phyloP scores from a whole-genome alignment of 2,797 vertebrate species.

The Danio jaintianensis region DNA sequence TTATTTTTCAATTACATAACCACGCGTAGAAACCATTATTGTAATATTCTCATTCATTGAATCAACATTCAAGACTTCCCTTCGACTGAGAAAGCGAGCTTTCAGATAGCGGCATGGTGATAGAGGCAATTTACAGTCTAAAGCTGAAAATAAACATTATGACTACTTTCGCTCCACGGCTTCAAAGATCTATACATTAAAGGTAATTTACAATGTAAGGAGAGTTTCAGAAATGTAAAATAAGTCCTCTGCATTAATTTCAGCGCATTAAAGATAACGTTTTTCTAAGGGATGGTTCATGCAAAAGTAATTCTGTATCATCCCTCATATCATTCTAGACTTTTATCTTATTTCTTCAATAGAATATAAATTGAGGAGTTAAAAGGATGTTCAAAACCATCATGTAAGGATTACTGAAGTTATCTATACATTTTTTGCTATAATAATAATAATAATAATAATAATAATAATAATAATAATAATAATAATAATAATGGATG shows the following conservation, averaged over 20 bases:
- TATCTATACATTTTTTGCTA: too few species aligned
- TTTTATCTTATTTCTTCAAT: too few species aligned
- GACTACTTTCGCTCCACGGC: conserved; percentile 1
- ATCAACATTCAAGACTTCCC: conserved; percentile 23
- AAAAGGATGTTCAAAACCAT: too few species aligned
- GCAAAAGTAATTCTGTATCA: background rate
- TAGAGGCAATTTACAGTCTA: conserved; percentile 30
- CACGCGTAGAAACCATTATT: conserved; percentile 36
- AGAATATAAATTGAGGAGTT: too few species aligned
- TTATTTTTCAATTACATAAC: conserved; percentile 38
- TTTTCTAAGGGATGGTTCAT: background rate
- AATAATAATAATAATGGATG: too few species aligned
- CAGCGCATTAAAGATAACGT: background rate
- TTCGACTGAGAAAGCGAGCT: background rate
- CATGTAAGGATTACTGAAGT: too few species aligned
- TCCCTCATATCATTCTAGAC: too few species aligned
- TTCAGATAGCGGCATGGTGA: background rate
- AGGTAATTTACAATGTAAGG: background rate
- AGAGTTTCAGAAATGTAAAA: conserved; percentile 4
- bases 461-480: too few species aligned
- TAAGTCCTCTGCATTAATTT: background rate
- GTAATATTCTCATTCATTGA: conserved; percentile 33
- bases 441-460: too few species aligned
- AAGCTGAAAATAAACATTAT: conserved; percentile 8
- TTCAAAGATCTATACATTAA: conserved; percentile 11